These are phyloP conservation scores for Epicampocera succincta DNA, from an alignment of 2,888 invertebrate genomes.

Conservation along the genomic window DNA sequence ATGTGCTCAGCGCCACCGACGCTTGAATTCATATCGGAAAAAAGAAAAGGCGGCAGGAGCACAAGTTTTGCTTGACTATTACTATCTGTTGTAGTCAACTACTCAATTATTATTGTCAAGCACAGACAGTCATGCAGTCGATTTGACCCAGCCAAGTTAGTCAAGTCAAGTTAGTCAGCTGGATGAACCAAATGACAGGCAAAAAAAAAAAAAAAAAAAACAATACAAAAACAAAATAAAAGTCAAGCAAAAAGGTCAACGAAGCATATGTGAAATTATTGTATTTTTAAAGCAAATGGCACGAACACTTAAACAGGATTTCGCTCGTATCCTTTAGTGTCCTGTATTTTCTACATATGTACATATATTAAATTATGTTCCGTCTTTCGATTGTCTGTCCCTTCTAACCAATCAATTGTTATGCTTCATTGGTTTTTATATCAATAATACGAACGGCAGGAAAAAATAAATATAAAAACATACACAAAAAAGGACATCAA, in stretches of 20 bases:
- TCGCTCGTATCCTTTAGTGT: not conserved
- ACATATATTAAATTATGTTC: slow-evolving; percentile 1
- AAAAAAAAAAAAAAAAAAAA: not conserved
- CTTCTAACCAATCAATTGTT: slow-evolving; percentile 70
- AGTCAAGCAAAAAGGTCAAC: slow-evolving; percentile 11
- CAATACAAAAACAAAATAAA: too few species aligned
- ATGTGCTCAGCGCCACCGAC: slow-evolving; percentile 26
- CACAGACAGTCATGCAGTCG: slow-evolving; percentile 25
- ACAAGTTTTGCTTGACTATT: slow-evolving; percentile 18
- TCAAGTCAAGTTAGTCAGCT: slow-evolving; percentile 30
- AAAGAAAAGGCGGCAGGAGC: not conserved
- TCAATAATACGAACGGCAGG: slow-evolving; percentile 38
- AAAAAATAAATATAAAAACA: slow-evolving; percentile 31
- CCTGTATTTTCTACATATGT: not conserved
- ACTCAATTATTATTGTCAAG: slow-evolving; percentile 64
- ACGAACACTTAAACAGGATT: slow-evolving; percentile 50
- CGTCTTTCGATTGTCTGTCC: not conserved
- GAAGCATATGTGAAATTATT: slow-evolving; percentile 55
- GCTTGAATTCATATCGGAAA: not conserved
- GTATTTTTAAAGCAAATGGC: slow-evolving; percentile 36
- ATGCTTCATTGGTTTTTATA: slow-evolving; percentile 69
- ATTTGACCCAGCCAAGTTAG: slow-evolving; percentile 24
- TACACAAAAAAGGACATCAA: slow-evolving; percentile 39
- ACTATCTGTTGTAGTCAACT: slow-evolving; percentile 45
- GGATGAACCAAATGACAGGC: slow-evolving; percentile 23